Base-by-base conservation (phyloP, 2,797 vertebrate genomes). In the Pipistrellus kuhlii region DNA sequence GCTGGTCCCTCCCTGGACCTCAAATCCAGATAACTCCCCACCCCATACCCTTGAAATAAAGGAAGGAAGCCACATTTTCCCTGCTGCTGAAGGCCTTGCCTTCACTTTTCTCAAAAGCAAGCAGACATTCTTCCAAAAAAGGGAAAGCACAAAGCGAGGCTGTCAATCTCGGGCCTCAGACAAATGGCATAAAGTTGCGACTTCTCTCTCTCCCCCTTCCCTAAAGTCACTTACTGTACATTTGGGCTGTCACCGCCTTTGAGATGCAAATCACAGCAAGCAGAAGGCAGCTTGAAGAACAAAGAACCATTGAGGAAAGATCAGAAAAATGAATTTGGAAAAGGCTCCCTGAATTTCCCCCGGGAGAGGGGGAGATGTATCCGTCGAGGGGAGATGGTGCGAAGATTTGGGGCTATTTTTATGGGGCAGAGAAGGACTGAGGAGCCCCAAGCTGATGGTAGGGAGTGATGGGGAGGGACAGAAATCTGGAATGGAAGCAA, bases 101-200 rank as follows among this genome's bases (percentile, higher is more conserved):
- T 89, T 94, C 53, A 41, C 72, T 92, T 77, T 66, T 66, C 88
- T 78, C 30, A 84, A 71, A 96, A 96, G 88, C 66, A 82, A 85
- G 95, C 90, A 94, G 73, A 32, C 87, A 35, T 91, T 95, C 87
- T 97, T 97, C 97, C 97, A 95, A 97, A 97, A 96, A 97, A 95
- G 96, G 96, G 95, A 96, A 95, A 86, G 53, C 84, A 88, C 77
- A 90, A 71, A 95, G 85, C 68, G 8, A 80, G 38, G 55, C 87
- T 97, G 96, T 95, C 97, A 94, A 89, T 97, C 95, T 90, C 0
- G 0, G 62, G 91, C 64, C 81, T 76, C 88, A 95, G 92, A 93
- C 88, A 88, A 96, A 96, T 20, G 93, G 85, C 85, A 87, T 9
- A 17, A 90, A 96, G 94, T 93, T 95, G 80, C 9, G 23, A 80